Evolutionary conservation across 2,113 vertebrate species (phyloP), one percentile per base, ranked within the genome.

Genomic region (Sinocyclocheilus anophthalmus): DNA sequence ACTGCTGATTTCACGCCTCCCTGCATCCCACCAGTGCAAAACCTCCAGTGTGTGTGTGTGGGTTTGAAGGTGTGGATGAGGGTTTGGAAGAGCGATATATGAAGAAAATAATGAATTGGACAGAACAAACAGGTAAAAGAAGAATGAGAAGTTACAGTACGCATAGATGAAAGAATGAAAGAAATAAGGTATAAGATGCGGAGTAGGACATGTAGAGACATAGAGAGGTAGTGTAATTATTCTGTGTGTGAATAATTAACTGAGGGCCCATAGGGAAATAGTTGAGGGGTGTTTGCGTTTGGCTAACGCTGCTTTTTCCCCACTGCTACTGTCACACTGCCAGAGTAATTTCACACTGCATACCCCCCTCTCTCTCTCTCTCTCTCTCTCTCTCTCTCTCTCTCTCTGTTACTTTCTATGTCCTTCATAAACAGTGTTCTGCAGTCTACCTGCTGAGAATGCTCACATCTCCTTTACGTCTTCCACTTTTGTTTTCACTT

Each of bases 351-450:
- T 85, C 84, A 85, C 76, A 79, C 84, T 85, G 61, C 45, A 53
- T 84, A 63, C 73, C 70, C 24, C 26, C 1, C 45, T 48, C 45
- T 50, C 13, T 53, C 20, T n/a, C 57, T n/a, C 57, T 92, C 92
- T 92, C 88, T 18, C 55, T 20, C 53, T 22, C 20, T 59, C 57
- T 10, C 20, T 59, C 57, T 92, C 91, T 92, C 87, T 88, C 85
- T 92, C 91, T 93, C 91, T 92, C 92, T 83, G 24, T 72, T 79
- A 81, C 61, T 72, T 39, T 22, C 39, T 59, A 8, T 48, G 45
- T 76, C 75, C 50, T 45, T 73, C 63, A 82, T 72, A 26, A 48
- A 30, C 55, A 78, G 63, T 33, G 26, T 48, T 83, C 42, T 45
- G 61, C 79, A 48, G 37, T 67, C 79, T 55, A 83, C 81, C 63